Percentiles rank a stretch among this genome's conserved stretches.
Conservation (phyloP, 2,113 vertebrate genomes). For the Orcinus orca region DNA sequence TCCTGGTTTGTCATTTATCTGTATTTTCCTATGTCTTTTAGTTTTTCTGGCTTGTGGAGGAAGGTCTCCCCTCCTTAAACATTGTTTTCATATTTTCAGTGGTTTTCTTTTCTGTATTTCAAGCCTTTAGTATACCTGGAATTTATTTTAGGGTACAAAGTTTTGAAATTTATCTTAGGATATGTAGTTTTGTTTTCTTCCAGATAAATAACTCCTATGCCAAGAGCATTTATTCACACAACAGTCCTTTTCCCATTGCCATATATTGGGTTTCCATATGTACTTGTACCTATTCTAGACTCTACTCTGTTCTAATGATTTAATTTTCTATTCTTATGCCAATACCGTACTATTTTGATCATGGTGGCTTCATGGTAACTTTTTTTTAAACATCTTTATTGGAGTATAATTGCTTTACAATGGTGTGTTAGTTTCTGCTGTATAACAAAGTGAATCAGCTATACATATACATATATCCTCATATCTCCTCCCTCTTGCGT, state of each 20-base stretch:
- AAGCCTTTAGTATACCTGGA: slow-evolving; percentile 13
- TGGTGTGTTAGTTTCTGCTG: too few relatives aligned
- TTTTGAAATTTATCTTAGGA: slow-evolving; percentile 33
- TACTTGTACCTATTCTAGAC: neutral
- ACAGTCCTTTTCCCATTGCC: neutral
- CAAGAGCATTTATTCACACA: slow-evolving; percentile 10
- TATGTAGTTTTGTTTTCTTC: slow-evolving; percentile 14
- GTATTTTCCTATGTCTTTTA: neutral
- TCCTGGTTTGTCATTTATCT: neutral
- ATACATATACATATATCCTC: too few relatives aligned
- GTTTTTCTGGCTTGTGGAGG: neutral
- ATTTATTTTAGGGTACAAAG: slow-evolving; percentile 15
- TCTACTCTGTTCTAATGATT: neutral
- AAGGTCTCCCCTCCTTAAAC: neutral
- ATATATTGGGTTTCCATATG: neutral
- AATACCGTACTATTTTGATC: neutral
- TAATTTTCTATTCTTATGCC: neutral
- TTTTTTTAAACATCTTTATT: too few relatives aligned
- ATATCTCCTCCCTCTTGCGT: too few relatives aligned
- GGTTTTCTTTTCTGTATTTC: slow-evolving; percentile 27
- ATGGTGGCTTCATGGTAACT: too few relatives aligned
- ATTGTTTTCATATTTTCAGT: neutral
- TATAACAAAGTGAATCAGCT: too few relatives aligned
- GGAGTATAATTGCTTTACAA: too few relatives aligned
- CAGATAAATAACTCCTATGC: neutral